Evolutionary conservation across 2,797 vertebrate species (phyloP).

Genomic region (Leptoclinus maculatus): DNA sequence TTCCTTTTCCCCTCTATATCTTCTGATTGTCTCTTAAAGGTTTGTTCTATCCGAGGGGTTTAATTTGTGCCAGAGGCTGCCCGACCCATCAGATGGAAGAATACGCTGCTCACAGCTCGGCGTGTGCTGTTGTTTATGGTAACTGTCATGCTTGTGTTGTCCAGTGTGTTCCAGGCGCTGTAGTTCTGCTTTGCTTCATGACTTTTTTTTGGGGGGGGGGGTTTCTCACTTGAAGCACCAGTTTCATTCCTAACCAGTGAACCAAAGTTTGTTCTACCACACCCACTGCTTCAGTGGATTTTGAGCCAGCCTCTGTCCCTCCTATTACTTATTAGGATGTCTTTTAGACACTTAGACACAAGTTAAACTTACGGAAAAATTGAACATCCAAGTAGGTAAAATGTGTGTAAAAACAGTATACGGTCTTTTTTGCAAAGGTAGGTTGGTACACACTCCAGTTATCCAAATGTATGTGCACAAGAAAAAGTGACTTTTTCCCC

Average conservation of each 20-base stretch:
- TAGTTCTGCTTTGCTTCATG: not conserved
- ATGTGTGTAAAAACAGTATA: not conserved
- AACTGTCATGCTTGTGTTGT: slow-evolving; percentile 29
- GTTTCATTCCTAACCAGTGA: not conserved
- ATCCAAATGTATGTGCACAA: not conserved
- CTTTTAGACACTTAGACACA: too few relatives aligned
- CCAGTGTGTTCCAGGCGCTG: not conserved
- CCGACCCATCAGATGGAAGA: slow-evolving; percentile 31
- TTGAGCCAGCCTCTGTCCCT: not conserved
- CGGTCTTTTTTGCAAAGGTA: too few relatives aligned
- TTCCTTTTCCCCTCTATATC: slow-evolving; percentile 37
- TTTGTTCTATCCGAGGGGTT: slow-evolving; percentile 45
- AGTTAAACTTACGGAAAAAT: not conserved
- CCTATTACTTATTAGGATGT: not conserved
- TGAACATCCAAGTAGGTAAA: not conserved
- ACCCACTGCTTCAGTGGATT: not conserved
- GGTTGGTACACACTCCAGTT: not conserved
- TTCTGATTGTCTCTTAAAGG: slow-evolving; percentile 60
- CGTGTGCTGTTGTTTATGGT: slow-evolving; percentile 12
- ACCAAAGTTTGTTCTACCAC: not conserved
- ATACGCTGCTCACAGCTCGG: slow-evolving; percentile 5
- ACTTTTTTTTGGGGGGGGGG: not conserved
- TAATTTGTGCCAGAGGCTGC: slow-evolving; percentile 59
- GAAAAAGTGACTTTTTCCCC: not conserved
- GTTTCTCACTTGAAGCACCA: not conserved